A percentile compares a stretch with the other conserved stretches of the same genome.
Evolutionary conservation across 2,888 invertebrate genomes (phyloP).

Genomic region (Drosophila niveifrons): DNA sequence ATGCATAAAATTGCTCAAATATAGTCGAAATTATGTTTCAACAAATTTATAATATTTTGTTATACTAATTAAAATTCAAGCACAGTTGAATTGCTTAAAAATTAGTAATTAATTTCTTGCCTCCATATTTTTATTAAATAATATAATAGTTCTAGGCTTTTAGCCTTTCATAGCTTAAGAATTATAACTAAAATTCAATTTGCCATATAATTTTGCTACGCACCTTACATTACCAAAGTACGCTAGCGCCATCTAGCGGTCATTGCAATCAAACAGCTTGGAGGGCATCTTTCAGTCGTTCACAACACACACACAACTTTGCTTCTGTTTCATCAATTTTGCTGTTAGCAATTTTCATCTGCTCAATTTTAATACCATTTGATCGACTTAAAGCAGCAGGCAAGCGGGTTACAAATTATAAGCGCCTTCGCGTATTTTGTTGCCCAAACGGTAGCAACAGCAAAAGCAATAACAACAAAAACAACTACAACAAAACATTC

Average conservation of each 20-base stretch:
- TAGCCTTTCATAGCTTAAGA: no score
- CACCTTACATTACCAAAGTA: no score
- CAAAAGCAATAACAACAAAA: constrained; percentile 27
- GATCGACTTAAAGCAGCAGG: constrained; percentile 26
- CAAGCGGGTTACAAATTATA: constrained; percentile 55
- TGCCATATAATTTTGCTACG: no score
- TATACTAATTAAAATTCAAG: no score
- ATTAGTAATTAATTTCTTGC: no score
- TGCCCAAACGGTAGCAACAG: constrained; percentile 21
- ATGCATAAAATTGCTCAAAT: not conserved
- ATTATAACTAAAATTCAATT: no score
- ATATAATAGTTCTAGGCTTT: no score
- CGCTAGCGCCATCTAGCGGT: not conserved
- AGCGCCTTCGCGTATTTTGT: constrained; percentile 57
- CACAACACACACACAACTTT: not conserved
- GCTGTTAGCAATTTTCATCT: constrained; percentile 2
- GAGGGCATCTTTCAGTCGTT: not conserved
- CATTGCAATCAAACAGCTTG: not conserved
- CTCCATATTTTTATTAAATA: no score
- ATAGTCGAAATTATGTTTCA: not conserved
- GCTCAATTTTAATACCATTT: constrained; percentile 23
- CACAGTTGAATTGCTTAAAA: no score
- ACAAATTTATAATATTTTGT: no score
- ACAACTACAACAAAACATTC: constrained; percentile 34
- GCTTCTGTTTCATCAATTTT: not conserved